Conservation (phyloP, 2,797 vertebrate genomes). For the Phoeniculus purpureus region DNA sequence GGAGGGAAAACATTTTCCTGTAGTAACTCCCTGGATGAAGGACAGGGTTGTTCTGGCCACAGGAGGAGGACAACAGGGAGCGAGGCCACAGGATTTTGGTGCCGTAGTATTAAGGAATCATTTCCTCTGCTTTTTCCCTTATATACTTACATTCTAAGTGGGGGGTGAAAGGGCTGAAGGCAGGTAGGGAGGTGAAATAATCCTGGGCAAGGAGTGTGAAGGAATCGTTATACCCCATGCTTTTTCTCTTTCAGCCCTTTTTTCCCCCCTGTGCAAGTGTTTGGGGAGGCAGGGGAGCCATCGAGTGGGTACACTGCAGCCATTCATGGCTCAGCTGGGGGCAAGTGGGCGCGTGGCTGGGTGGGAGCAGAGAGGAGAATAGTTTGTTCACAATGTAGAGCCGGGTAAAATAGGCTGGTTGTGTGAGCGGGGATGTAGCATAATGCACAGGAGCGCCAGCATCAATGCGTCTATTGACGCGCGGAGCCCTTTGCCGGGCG, state of each 20-base stretch:
- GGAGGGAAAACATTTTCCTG: background rate
- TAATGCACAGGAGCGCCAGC: conserved; percentile 6
- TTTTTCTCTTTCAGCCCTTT: background rate
- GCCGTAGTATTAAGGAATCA: conserved; percentile 3
- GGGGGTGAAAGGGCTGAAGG: background rate
- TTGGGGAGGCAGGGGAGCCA: conserved; percentile 47
- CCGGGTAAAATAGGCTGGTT: conserved; percentile 53
- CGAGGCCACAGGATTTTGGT: background rate
- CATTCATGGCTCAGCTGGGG: conserved; percentile 69
- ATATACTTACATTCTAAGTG: background rate
- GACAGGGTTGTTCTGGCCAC: background rate
- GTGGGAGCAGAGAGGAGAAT: conserved; percentile 33
- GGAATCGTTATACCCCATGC: conserved; percentile 30
- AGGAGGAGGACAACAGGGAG: conserved; percentile 11
- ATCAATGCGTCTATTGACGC: conserved; percentile 66
- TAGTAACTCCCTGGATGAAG: background rate
- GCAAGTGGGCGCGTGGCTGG: background rate
- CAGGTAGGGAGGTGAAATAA: conserved; percentile 10
- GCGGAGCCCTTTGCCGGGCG: background rate
- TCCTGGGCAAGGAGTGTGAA: background rate
- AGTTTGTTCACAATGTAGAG: conserved; percentile 18
- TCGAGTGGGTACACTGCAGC: conserved; percentile 61
- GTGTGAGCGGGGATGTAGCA: conserved; percentile 47
- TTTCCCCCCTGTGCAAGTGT: background rate
- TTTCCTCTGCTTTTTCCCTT: conserved; percentile 6